Conservation (phyloP, 2,113 vertebrate genomes). For the Oreochromis aureus region DNA sequence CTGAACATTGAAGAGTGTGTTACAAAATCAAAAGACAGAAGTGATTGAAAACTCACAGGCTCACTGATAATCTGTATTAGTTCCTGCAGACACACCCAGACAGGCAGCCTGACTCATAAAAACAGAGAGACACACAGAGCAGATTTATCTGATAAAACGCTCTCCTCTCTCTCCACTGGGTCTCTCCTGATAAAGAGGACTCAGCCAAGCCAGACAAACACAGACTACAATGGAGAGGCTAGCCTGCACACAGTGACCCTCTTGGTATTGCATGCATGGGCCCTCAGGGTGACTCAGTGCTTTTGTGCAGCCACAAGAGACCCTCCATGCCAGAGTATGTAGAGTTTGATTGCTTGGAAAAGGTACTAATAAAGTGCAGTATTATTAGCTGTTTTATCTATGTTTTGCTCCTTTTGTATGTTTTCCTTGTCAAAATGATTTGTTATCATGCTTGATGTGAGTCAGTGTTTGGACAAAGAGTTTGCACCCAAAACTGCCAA, state of each 20-base stretch:
- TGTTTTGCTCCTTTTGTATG: background rate
- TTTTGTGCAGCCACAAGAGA: conserved; percentile 12
- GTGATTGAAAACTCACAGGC: background rate
- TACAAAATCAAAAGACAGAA: background rate
- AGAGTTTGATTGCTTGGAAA: background rate
- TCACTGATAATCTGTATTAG: background rate
- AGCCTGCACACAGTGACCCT: background rate
- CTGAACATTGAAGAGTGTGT: background rate
- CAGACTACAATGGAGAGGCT: background rate
- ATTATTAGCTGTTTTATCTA: background rate
- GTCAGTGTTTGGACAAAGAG: background rate
- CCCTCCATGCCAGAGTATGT: background rate
- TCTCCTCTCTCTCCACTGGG: conserved; percentile 11
- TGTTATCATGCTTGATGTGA: background rate
- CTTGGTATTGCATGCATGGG: conserved; percentile 14
- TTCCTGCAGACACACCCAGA: conserved; percentile 2
- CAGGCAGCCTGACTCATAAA: background rate
- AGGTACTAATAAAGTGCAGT: background rate
- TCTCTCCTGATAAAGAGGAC: conserved; percentile 22
- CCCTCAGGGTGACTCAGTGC: conserved; percentile 45
- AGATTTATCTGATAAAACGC: conserved; percentile 19
- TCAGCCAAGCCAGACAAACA: conserved; percentile 2
- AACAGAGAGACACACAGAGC: background rate
- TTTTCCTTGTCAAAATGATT: background rate
- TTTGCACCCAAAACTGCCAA: background rate